Conservation (phyloP, 1,140 invertebrate species). For the Drosophila burlai region DNA sequence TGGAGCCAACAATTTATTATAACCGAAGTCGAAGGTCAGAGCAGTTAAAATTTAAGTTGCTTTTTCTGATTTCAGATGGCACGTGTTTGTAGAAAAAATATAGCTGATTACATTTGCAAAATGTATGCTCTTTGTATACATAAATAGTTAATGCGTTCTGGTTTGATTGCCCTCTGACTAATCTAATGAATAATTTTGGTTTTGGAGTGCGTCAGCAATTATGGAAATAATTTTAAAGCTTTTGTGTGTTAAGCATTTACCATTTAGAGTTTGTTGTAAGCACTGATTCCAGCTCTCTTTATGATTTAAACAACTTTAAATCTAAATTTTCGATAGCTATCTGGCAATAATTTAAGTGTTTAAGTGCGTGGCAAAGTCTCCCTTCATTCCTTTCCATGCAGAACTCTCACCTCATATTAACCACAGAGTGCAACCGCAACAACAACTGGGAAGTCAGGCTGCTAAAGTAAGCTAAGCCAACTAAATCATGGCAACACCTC, state of each 20-base stretch:
- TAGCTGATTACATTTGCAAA: slow-evolving; percentile 58
- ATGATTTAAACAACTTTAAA: not conserved
- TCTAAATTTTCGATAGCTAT: not conserved
- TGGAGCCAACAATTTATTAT: slow-evolving; percentile 70
- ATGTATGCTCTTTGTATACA: slow-evolving; percentile 53
- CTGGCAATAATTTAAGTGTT: not conserved
- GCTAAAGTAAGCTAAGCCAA: slow-evolving; percentile 45
- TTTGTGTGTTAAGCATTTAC: not conserved
- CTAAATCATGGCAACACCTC: slow-evolving; percentile 78
- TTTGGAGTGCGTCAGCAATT: slow-evolving; percentile 8
- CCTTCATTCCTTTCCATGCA: not conserved
- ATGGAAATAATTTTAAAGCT: slow-evolving; percentile 7
- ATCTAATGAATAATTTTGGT: slow-evolving; percentile 23
- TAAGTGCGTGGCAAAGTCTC: not conserved
- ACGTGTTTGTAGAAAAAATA: slow-evolving; percentile 30
- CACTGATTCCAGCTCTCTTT: no score
- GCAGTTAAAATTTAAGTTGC: slow-evolving; percentile 73
- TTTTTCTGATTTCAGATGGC: slow-evolving; percentile 62
- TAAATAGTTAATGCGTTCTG: slow-evolving; percentile 65
- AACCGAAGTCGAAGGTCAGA: slow-evolving; percentile 65
- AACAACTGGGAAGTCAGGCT: slow-evolving; percentile 8
- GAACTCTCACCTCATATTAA: not conserved
- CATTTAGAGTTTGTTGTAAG: not conserved
- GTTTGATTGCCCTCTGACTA: slow-evolving; percentile 39
- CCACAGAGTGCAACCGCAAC: slow-evolving; percentile 41